phyloP scores from a whole-genome alignment of 1,140 invertebrate species.

The Gryon sp. region DNA sequence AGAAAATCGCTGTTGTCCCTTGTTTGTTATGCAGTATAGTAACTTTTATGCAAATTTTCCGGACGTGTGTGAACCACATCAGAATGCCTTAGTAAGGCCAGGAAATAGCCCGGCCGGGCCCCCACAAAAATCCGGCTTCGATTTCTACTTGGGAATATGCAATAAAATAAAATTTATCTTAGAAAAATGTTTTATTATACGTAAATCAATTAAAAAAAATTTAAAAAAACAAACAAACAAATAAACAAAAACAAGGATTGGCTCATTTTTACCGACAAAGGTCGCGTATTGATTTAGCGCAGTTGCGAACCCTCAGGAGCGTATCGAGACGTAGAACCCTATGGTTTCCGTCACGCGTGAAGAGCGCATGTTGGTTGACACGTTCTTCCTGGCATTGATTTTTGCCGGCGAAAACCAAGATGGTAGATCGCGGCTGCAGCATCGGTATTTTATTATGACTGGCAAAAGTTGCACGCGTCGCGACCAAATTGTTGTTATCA shows the following conservation, averaged over 20 bases:
- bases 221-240: no score
- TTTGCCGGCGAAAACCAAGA: constrained; percentile 71
- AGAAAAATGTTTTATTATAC: no score
- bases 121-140: no score
- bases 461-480: constrained; percentile 30
- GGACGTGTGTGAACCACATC: no score
- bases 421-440: constrained; percentile 67
- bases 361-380: constrained; percentile 63
- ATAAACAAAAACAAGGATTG: no score
- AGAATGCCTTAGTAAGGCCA: no score
- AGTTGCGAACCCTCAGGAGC: constrained; percentile 48
- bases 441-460: constrained; percentile 70
- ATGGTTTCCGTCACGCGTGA: constrained; percentile 56
- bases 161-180: no score
- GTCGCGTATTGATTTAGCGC: constrained; percentile 49
- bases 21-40: no score
- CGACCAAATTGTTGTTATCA: constrained; percentile 16
- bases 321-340: constrained; percentile 17
- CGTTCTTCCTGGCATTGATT: constrained; percentile 71
- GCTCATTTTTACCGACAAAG: constrained; percentile 42
- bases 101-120: no score
- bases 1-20: no score
- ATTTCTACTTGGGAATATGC: no score
- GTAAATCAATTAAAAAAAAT: background rate
- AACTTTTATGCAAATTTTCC: no score